These are phyloP conservation scores for Tetranychus piercei DNA, from an alignment of 2,888 invertebrate genomes.

Conservation along the genomic window DNA sequence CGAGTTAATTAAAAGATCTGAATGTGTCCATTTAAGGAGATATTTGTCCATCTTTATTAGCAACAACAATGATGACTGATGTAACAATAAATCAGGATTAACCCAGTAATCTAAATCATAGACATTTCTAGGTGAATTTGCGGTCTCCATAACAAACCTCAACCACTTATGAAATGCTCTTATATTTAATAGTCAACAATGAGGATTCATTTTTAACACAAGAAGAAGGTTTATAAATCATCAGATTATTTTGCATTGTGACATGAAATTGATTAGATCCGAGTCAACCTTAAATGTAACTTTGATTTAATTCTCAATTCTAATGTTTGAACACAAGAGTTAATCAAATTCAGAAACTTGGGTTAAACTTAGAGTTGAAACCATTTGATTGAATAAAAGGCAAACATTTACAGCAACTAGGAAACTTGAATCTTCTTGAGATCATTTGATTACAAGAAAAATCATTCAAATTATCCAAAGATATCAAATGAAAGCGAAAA, in stretches of 20 bases:
- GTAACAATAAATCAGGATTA: background rate
- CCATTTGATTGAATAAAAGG: too few relatives aligned
- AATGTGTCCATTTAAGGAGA: background rate
- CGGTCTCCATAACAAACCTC: too few relatives aligned
- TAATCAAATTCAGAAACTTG: background rate
- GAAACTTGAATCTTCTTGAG: too few relatives aligned
- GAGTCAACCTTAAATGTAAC: background rate
- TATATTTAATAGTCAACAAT: too few relatives aligned
- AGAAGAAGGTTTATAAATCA: too few relatives aligned
- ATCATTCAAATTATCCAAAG: too few relatives aligned
- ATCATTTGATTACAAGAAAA: too few relatives aligned
- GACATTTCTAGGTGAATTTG: background rate
- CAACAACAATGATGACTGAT: background rate
- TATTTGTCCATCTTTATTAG: background rate
- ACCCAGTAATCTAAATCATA: background rate
- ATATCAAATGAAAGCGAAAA: too few relatives aligned
- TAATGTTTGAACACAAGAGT: background rate
- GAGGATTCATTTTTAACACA: too few relatives aligned
- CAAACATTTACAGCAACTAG: too few relatives aligned
- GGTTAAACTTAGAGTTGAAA: too few relatives aligned
- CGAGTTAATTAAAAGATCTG: background rate
- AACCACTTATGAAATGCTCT: too few relatives aligned
- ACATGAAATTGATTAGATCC: background rate
- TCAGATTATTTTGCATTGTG: background rate
- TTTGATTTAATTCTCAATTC: background rate